Conservation (phyloP, 1,140 invertebrate genomes). For the Drosophila athabasca region DNA sequence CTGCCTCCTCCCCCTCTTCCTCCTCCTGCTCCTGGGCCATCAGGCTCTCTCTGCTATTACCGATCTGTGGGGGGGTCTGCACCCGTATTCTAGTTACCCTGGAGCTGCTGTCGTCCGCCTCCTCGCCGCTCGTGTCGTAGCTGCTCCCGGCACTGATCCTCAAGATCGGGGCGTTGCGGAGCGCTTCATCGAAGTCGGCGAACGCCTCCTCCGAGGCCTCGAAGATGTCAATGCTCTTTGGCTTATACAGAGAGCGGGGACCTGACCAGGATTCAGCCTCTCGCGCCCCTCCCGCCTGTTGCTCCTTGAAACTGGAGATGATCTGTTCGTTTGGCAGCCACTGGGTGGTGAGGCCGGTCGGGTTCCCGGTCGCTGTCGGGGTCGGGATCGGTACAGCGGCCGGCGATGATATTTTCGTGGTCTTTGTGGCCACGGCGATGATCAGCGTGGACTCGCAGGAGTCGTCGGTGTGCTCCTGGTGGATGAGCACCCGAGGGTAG, state of each 20-base stretch:
- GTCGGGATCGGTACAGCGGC: slow-evolving; percentile 5
- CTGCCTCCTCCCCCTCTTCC: slow-evolving; percentile 23
- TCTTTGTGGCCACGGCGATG: slow-evolving; percentile 67
- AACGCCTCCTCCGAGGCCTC: slow-evolving; percentile 64
- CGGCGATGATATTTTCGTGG: slow-evolving; percentile 5
- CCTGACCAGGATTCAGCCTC: slow-evolving; percentile 35
- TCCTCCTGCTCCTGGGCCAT: slow-evolving; percentile 60
- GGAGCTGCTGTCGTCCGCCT: slow-evolving; percentile 64
- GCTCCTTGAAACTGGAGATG: slow-evolving; percentile 55
- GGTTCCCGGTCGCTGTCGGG: not conserved
- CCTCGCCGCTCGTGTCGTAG: slow-evolving; percentile 34
- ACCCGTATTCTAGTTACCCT: slow-evolving; percentile 62
- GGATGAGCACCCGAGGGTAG: slow-evolving; percentile 77
- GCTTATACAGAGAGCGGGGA: slow-evolving; percentile 56
- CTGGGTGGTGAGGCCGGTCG: not conserved
- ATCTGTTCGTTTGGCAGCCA: slow-evolving; percentile 72
- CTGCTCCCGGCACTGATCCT: slow-evolving; percentile 53
- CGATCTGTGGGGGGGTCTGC: slow-evolving; percentile 50
- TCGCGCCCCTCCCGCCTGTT: not conserved
- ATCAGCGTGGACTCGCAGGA: slow-evolving; percentile 76
- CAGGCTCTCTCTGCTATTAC: slow-evolving; percentile 68
- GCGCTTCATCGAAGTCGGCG: slow-evolving; percentile 78
- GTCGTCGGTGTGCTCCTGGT: slow-evolving; percentile 73
- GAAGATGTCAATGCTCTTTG: slow-evolving; percentile 82
- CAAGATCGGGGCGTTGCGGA: slow-evolving; percentile 72